Evolutionary conservation across 2,888 invertebrate genomes (phyloP), one percentile per base, ranked within the genome.

Genomic region (Micropterix aruncella): DNA sequence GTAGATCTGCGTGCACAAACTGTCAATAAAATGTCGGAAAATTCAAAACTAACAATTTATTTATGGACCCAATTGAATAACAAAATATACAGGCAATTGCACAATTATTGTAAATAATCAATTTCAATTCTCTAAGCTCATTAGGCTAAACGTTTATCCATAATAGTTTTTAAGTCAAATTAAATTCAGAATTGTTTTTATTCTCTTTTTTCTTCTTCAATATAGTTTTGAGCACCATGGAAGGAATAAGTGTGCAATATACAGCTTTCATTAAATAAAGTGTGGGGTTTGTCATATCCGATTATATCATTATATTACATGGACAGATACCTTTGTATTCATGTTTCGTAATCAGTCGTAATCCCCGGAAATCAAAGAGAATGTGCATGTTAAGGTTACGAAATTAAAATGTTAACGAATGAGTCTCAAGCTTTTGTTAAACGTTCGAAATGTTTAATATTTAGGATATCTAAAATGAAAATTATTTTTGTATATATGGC

Each of bases 241-340:
- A 77, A 77, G 77, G 76, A 78, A 77, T 77, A 62, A 65, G 74
- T 73, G 73, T 71, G 69, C 67, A 62, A 64, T 60, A 62, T 59
- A 27, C 5, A 27, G 12, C 12, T 27, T 7, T 27, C 27, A 7
- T 27, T 12, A 27, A 27, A 27, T 12, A 27, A 27, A 27, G 5
- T 27, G 5, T 27, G 27, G 27, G 27, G 27, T 27, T 27, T 27
- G 5, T 44, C 43, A 41, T 38, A 18, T 37, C 9, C 19, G 18
- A 17, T 36, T 38, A n/a, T n/a, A 41, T 37, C 38, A 36, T 39
- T 44, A 44, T 27, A 17, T 16, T 43, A 43, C 19, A 19, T 42
- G 47, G 43, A 47, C 43, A 39, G 2, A 44, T 37, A 42, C 19
- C 12, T 27, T 9, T 16, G 14, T 37, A 41, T 44, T 39, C 38